Evolutionary conservation across 2,113 vertebrate genomes (phyloP).

Genomic region (Pseudopodoces humilis): DNA sequence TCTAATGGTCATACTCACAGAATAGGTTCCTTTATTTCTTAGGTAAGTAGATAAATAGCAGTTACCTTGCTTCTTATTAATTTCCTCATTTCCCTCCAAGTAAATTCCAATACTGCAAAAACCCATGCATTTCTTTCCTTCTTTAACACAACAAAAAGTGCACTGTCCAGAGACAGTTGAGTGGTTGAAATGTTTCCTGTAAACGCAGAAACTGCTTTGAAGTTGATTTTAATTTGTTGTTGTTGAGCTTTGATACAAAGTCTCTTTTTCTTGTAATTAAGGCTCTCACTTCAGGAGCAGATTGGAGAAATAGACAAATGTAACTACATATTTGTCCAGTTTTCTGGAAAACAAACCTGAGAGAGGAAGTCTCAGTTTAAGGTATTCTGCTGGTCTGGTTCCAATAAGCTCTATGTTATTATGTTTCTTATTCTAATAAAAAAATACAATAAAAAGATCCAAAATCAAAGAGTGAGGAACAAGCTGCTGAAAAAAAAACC

Average conservation of each 20-base stretch:
- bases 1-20: not conserved
- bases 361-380: not conserved
- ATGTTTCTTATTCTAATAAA: not conserved
- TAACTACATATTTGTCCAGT: not conserved
- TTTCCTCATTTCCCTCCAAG: not conserved
- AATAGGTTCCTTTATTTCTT: not conserved
- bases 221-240: not conserved
- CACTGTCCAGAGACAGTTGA: not conserved
- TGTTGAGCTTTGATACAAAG: not conserved
- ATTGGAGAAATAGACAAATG: not conserved
- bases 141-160: not conserved
- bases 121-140: not conserved
- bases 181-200: not conserved
- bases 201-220: not conserved
- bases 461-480: not conserved
- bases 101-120: not conserved
- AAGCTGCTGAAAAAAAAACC: not conserved
- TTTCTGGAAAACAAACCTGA: not conserved
- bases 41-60: not conserved
- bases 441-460: not conserved
- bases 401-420: not conserved
- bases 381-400: not conserved
- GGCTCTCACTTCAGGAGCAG: not conserved
- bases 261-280: not conserved
- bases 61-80: not conserved